Base-by-base conservation (phyloP, 2,888 invertebrate genomes). In the Congeria kusceri region DNA sequence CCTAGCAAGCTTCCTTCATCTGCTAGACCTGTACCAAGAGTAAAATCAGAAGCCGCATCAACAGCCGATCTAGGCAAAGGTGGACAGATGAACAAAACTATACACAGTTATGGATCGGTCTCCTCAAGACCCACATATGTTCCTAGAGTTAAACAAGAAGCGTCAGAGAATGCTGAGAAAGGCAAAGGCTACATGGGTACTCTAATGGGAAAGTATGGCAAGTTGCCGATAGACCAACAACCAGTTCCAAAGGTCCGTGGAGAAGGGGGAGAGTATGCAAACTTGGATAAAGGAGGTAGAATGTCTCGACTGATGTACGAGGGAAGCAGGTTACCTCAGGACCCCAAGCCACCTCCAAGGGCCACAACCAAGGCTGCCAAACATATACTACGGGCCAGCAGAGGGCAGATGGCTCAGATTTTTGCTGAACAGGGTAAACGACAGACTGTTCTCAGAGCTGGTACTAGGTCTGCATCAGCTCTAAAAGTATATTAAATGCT, bases 221-320 rank as follows among this genome's bases (percentile, higher is more conserved):
- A 84, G 46, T 77, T 86, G 32, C 86, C 86, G 0, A 56, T 66
- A 7, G 79, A 84, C 28, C 71, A 86, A 23, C 78, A 85, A 67
- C 89, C 88, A 1, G 85, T 72, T 27, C 87, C 90, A 13, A 84
- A 89, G 57, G 91, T 91, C 0, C 87, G 79, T 61, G 86, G 86
- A 5, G 84, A 80, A 56, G 89, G 86, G 0, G 47, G 69, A 58
- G 87, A 88, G 13, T 84, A 82, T 58, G 90, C 90, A 0, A 86
- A 84, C 44, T 74, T 91, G 15, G 91, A 88, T 44, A 77, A 85
- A 77, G 91, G 91, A 39, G 89, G 87, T 9, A 72, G 91, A 62
- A 88, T 91, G 87, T 89, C 89, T 15, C 80, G 88, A 11, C 69
- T 91, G 29, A 90, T 91, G 86, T 88, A 91, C 62, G 90, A 91